Evolutionary conservation across 2,113 vertebrate genomes (phyloP).

Genomic region (Rhegmatorhina hoffmannsi): DNA sequence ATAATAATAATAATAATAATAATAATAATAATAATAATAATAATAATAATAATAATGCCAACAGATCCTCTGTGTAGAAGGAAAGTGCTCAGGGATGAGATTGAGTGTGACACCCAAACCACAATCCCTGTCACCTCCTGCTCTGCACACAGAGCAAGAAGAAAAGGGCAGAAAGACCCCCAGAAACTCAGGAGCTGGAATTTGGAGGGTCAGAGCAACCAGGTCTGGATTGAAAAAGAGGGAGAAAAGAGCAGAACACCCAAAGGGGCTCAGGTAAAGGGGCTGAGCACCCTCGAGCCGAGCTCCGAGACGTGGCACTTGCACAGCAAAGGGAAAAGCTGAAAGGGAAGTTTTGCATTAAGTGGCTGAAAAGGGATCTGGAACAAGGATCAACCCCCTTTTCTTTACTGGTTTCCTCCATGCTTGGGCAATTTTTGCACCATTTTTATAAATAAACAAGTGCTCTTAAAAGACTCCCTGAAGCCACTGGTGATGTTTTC

Average conservation of each 20-base stretch:
- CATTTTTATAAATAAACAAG: neutral
- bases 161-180: neutral
- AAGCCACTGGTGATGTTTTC: neutral
- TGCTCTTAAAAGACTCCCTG: neutral
- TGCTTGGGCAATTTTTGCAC: neutral
- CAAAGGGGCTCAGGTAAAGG: neutral
- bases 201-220: neutral
- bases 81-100: neutral
- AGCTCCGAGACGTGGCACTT: neutral
- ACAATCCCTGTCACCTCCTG: accelerated
- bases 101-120: neutral
- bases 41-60: neutral
- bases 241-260: neutral
- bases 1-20: no score
- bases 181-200: accelerated
- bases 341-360: neutral
- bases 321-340: neutral
- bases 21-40: no score
- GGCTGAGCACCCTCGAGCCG: neutral
- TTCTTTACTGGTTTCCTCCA: neutral
- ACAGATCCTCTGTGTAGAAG: neutral
- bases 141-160: neutral
- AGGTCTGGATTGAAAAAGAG: neutral
- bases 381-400: neutral
- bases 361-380: neutral